A percentile compares a stretch with the other conserved stretches of the same genome.
These are phyloP conservation scores for Hyles lineata DNA, from an alignment of 2,888 invertebrate genomes.

Conservation along the genomic window DNA sequence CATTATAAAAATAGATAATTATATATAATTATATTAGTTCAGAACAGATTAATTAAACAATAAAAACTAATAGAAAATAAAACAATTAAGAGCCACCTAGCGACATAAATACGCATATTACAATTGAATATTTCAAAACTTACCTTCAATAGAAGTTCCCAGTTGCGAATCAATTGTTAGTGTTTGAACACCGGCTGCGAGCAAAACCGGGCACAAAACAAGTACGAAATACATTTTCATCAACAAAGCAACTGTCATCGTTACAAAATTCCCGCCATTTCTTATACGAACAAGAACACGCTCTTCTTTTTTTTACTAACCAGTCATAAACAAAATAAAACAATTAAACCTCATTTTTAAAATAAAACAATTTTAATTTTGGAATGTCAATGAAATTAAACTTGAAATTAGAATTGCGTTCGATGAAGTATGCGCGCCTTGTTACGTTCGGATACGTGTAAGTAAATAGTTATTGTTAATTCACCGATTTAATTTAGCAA, in stretches of 20 bases:
- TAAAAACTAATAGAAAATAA: neutral
- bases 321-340: neutral
- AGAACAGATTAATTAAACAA: neutral
- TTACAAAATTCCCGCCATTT: slow-evolving; percentile 36
- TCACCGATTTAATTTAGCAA: slow-evolving; percentile 11
- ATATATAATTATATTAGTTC: no score
- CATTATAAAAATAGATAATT: no score
- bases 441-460: slow-evolving; percentile 3
- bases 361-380: slow-evolving; percentile 22
- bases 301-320: neutral
- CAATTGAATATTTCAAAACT: slow-evolving; percentile 38
- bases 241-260: slow-evolving; percentile 53
- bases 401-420: neutral
- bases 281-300: neutral
- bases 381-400: neutral
- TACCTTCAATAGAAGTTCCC: slow-evolving; percentile 80
- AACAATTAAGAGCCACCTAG: neutral
- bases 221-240: slow-evolving; percentile 70
- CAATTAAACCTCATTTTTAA: slow-evolving; percentile 1
- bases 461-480: slow-evolving; percentile 3
- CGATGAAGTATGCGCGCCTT: neutral
- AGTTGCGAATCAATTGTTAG: slow-evolving; percentile 76
- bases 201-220: slow-evolving; percentile 70
- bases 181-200: slow-evolving; percentile 71
- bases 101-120: neutral